phyloP scores from a whole-genome alignment of 2,113 vertebrate species.

The Hiodon alosoides region DNA sequence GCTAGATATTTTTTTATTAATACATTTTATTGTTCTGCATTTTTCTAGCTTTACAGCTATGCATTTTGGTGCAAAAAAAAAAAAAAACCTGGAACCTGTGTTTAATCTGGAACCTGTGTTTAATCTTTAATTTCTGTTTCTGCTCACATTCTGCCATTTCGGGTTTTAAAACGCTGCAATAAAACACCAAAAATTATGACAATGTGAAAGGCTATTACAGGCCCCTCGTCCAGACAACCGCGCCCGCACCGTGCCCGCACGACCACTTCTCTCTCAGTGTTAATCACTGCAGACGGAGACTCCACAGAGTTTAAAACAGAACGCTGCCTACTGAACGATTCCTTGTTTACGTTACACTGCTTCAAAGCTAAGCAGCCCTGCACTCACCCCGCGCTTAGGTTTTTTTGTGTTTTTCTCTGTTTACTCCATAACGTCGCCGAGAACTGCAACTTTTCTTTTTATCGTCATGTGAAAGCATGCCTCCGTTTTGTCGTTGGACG shows the following conservation, averaged over 20 bases:
- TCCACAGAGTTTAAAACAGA: neutral
- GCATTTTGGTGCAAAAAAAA: too few relatives aligned
- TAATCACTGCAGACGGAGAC: constrained; percentile 21
- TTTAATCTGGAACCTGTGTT: too few relatives aligned
- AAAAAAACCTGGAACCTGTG: too few relatives aligned
- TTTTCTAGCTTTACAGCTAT: too few relatives aligned
- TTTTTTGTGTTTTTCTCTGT: constrained; percentile 13
- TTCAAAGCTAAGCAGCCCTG: constrained; percentile 7
- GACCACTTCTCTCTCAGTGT: neutral
- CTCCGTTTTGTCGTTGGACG: neutral
- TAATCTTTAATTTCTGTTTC: too few relatives aligned
- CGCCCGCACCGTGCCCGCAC: neutral
- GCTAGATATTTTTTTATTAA: too few relatives aligned
- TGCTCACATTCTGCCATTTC: too few relatives aligned
- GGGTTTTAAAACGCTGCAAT: too few relatives aligned
- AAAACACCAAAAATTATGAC: neutral
- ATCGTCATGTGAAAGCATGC: constrained; percentile 5
- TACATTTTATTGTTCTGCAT: too few relatives aligned
- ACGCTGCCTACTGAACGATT: neutral
- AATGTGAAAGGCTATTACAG: neutral
- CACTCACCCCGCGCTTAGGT: neutral
- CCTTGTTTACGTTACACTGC: constrained; percentile 10
- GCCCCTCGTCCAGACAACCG: too few relatives aligned
- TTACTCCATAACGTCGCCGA: constrained; percentile 1
- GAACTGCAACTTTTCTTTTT: constrained; percentile 7